Conservation (phyloP, 1,140 invertebrate species). For the Heliconius hermathena region DNA sequence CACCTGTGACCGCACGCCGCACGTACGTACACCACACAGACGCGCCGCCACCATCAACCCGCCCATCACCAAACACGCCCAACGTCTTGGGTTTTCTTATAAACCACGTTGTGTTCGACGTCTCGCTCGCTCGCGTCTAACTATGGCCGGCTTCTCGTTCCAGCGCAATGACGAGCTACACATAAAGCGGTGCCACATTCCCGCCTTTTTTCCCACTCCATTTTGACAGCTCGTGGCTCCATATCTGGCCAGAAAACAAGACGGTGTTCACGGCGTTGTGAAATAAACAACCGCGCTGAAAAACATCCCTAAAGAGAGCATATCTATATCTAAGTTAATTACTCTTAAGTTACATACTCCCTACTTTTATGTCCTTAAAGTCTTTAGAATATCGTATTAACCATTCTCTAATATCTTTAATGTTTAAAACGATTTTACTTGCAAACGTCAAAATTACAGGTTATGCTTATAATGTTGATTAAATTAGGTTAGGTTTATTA, state of each 20-base stretch:
- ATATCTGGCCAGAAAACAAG: constrained; percentile 79
- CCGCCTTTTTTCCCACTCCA: constrained; percentile 82
- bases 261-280: constrained; percentile 62
- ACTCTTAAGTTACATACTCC: neutral
- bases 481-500: no score
- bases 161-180: constrained; percentile 77
- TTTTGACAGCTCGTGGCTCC: constrained; percentile 81
- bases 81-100: constrained; percentile 82
- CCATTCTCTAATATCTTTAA: no score
- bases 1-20: constrained; percentile 53
- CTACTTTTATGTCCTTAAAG: neutral
- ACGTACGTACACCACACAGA: constrained; percentile 55
- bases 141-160: constrained; percentile 52
- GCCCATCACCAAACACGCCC: constrained; percentile 81
- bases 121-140: constrained; percentile 54
- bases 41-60: constrained; percentile 61
- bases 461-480: no score
- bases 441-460: no score
- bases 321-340: neutral
- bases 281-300: neutral
- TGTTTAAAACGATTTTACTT: no score
- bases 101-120: constrained; percentile 76
- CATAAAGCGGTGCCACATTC: constrained; percentile 80
- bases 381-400: neutral
- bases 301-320: neutral